phyloP scores from a whole-genome alignment of 1,140 invertebrate species.

The Nymphalis io region DNA sequence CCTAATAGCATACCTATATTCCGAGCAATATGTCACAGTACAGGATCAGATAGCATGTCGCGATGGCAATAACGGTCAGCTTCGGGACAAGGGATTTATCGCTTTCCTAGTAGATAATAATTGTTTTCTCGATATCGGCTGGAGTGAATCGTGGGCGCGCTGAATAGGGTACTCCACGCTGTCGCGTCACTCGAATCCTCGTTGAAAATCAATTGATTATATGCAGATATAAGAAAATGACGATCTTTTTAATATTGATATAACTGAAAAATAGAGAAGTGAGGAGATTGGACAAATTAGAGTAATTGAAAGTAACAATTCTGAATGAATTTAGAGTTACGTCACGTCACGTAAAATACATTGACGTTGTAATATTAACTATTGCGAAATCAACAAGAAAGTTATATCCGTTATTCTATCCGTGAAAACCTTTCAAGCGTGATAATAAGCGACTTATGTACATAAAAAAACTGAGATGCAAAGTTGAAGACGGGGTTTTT shows the following conservation, averaged over 20 bases:
- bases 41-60: constrained; percentile 59
- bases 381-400: neutral
- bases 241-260: too few species aligned
- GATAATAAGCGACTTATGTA: neutral
- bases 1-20: constrained; percentile 51
- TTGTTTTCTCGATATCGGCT: constrained; percentile 63
- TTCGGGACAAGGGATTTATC: constrained; percentile 64
- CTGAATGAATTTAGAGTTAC: too few species aligned
- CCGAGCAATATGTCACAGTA: constrained; percentile 63
- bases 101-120: constrained; percentile 58
- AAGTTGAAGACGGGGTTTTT: neutral
- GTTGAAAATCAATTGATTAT: neutral
- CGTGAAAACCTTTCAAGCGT: neutral
- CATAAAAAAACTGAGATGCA: neutral
- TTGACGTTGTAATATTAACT: too few species aligned
- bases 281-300: too few species aligned
- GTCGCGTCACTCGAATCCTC: constrained; percentile 8
- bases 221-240: neutral
- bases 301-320: too few species aligned
- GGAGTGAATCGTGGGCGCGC: constrained; percentile 59
- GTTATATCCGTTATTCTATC: neutral
- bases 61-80: constrained; percentile 63
- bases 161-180: constrained; percentile 39
- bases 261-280: too few species aligned
- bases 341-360: too few species aligned